Conservation (phyloP, 2,797 vertebrate genomes). For the Euphonia xanthogaster region DNA sequence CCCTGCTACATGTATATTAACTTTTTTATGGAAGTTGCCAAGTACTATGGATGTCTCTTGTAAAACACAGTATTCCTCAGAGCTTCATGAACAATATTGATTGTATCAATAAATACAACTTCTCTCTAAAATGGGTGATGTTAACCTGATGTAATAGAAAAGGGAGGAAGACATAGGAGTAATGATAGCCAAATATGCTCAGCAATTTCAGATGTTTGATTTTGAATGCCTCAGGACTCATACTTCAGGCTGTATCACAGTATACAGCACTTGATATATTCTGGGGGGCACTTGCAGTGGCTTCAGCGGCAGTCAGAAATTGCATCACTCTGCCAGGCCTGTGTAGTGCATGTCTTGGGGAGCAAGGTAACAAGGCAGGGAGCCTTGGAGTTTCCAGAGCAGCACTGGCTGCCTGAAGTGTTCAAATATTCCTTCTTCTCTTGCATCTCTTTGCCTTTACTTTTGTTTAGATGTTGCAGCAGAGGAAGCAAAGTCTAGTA, state of each 20-base stretch:
- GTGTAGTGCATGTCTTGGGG: accelerated
- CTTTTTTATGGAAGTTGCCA: neutral
- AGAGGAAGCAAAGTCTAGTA: neutral
- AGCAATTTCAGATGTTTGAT: neutral
- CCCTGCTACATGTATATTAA: neutral
- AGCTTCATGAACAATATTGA: neutral
- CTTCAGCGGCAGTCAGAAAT: neutral
- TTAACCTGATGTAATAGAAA: neutral
- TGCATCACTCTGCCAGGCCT: neutral
- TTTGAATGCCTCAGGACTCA: neutral
- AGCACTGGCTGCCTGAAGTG: neutral
- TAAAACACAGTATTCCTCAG: neutral
- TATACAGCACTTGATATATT: neutral
- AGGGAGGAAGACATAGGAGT: neutral
- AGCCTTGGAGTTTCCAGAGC: neutral
- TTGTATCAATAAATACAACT: neutral
- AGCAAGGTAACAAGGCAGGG: neutral
- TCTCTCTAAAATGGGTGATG: neutral
- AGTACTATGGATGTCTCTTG: neutral
- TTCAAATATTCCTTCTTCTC: neutral
- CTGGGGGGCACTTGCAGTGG: neutral
- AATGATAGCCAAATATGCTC: neutral
- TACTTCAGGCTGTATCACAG: neutral
- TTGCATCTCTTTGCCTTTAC: neutral
- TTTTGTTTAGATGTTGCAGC: neutral